Evolutionary conservation across 1,140 invertebrate species (phyloP).

Genomic region (Heliothis subflexa): DNA sequence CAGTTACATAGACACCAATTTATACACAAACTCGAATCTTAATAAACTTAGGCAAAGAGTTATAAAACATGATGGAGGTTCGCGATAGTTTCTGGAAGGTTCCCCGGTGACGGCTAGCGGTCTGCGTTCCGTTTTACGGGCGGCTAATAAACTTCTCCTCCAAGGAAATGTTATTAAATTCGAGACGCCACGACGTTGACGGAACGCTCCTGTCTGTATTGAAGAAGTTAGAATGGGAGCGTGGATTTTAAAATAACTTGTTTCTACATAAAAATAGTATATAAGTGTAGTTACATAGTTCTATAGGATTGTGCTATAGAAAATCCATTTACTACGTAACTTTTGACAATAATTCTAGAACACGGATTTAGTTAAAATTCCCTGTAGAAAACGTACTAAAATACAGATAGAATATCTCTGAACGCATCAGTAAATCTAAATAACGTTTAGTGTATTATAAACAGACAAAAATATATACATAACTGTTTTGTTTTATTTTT

Average conservation of each 20-base stretch:
- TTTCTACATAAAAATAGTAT: not conserved
- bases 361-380: no score
- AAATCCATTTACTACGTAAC: no score
- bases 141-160: constrained; percentile 67
- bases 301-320: no score
- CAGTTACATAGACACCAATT: not conserved
- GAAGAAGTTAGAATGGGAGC: constrained; percentile 46
- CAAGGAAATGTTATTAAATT: constrained; percentile 69
- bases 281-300: no score
- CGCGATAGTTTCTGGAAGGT: not conserved
- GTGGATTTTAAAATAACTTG: not conserved
- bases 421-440: no score
- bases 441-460: not conserved
- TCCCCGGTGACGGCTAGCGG: constrained; percentile 21
- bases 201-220: constrained; percentile 57
- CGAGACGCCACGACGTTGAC: constrained; percentile 64
- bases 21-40: not conserved
- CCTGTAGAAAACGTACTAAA: no score
- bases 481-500: no score
- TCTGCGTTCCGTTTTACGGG: constrained; percentile 56
- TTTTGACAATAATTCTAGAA: no score
- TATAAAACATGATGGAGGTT: constrained; percentile 40
- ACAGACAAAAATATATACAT: no score
- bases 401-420: no score
- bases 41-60: constrained; percentile 12